Base-by-base conservation (phyloP, 1,140 invertebrate species). In the Arctopsyche grandis region DNA sequence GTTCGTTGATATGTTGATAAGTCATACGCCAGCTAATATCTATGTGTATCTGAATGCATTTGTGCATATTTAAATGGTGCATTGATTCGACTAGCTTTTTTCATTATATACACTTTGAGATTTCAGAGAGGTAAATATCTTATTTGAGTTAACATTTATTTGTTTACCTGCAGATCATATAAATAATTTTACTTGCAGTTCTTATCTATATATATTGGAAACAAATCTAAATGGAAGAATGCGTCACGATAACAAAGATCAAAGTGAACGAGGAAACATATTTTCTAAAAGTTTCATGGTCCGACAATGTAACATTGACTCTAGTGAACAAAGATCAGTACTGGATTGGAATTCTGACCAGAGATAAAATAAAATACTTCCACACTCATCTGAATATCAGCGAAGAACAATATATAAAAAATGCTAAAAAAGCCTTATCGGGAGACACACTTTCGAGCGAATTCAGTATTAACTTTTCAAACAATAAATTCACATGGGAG, bases 271-370 rank as follows among this genome's bases (percentile, higher is more conserved):
- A 75, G 29, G 75, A 79, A 21, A 70, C 38, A 12, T 63, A 60
- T 63, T 78, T 78, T 76, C 48, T 82, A 5, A 79, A 76, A 60
- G 69, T 46, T 1, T 21, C n/a, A 16, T 82, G 81, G 81, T 38
- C 43, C 24, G 70, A 70, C 24, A 26, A 75, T 21, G 38, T 79
- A n/a, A 56, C 69, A 52, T 14, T 82, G 9, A 78, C 21, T 10
- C 19, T 82, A 5, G 38, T 82, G 9, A 38, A 78, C 26, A 69
- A 69, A 14, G 78, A 82, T 71, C 29, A 78, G 22, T 52, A 22
- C 58, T 82, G 78, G 78, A 78, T 14, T 26, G 78, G 78, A 24
- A 75, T 9, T 19, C 48, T 79, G 5, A 26, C 58, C 9, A 14
- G 29, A 26, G 70, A 79, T 46, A 79, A 75, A n/a, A 74, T 79